Percentiles rank a stretch among this genome's conserved stretches.
Evolutionary conservation across 1,140 invertebrate genomes (phyloP).

Genomic region (Pachypeltis micranthus): DNA sequence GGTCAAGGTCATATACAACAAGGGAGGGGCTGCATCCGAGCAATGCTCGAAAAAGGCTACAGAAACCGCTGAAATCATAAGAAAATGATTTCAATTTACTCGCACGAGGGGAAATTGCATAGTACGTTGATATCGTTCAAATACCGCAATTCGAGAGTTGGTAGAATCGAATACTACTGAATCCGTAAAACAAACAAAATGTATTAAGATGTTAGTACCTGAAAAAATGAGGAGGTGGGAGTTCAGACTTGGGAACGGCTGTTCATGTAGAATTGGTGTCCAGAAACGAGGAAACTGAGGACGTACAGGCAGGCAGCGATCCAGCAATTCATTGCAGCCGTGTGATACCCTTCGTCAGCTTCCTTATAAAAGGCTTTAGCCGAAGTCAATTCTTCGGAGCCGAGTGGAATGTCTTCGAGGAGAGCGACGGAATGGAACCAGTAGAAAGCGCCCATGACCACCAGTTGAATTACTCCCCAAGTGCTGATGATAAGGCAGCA

Average conservation of each 20-base stretch:
- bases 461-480: constrained; percentile 80
- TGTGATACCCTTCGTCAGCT: constrained; percentile 54
- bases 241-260: constrained; percentile 44
- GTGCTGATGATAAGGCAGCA: constrained; percentile 78
- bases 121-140: too few species aligned
- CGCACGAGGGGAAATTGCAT: too few species aligned
- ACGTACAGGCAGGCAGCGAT: constrained; percentile 84
- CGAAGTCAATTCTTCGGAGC: constrained; percentile 40
- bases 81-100: too few species aligned
- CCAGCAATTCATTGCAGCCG: constrained; percentile 81
- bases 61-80: too few species aligned
- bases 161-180: too few species aligned
- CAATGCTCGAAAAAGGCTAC: too few species aligned
- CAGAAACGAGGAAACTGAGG: constrained; percentile 69
- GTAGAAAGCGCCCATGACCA: constrained; percentile 80
- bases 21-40: too few species aligned
- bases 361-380: constrained; percentile 52
- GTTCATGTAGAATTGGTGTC: constrained; percentile 80
- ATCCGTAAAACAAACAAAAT: too few species aligned
- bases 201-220: too few species aligned
- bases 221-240: too few species aligned
- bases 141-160: too few species aligned
- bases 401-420: constrained; percentile 70
- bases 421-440: constrained; percentile 69
- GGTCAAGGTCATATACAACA: too few species aligned